phyloP scores from a whole-genome alignment of 2,888 invertebrate species.

The Cantharis lateralis region DNA sequence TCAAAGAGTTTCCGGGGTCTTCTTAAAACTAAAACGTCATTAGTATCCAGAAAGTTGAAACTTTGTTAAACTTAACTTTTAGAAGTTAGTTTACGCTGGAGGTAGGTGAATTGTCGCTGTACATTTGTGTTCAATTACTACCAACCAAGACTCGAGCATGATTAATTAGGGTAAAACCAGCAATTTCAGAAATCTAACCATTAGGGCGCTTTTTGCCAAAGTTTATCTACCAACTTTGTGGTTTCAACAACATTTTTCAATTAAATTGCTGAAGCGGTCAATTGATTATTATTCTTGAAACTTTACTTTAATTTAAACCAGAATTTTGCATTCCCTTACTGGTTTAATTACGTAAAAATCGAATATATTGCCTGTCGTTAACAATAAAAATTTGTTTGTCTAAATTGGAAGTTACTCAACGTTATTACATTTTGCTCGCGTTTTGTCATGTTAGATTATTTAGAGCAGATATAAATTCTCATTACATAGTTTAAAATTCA shows the following conservation, averaged over 20 bases:
- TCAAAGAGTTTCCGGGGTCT: not conserved
- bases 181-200: constrained; percentile 4
- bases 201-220: not conserved
- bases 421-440: not conserved
- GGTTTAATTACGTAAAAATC: not conserved
- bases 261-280: not conserved
- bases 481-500: not conserved
- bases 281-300: not conserved
- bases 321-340: not conserved
- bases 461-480: not conserved
- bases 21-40: constrained; percentile 2
- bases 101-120: not conserved
- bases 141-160: not conserved
- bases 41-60: constrained; percentile 1
- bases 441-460: not conserved
- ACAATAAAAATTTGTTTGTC: not conserved
- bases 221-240: constrained; percentile 1
- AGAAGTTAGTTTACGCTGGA: not conserved
- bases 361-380: not conserved
- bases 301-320: not conserved
- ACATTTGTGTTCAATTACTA: not conserved
- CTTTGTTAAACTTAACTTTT: constrained; percentile 2
- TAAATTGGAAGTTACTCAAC: not conserved
- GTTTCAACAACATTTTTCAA: constrained; percentile 1
- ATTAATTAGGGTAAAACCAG: constrained; percentile 4